phyloP scores from a whole-genome alignment of 2,888 invertebrate genomes.

The Ormyrus rosae region DNA sequence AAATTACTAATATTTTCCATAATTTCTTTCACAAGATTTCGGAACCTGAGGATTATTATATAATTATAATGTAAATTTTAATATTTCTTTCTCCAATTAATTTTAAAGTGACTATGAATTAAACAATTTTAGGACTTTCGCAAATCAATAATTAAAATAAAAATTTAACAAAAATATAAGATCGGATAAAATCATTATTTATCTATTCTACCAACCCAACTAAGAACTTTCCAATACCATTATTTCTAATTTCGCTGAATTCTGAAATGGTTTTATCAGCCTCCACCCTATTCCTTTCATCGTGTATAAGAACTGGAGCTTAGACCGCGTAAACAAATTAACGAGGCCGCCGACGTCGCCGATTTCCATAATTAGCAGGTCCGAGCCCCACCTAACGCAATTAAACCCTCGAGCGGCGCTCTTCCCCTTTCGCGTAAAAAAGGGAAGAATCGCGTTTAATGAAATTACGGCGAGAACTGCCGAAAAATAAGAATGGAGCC shows the following conservation, averaged over 20 bases:
- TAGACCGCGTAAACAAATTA: conserved; percentile 26
- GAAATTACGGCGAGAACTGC: conserved; percentile 21
- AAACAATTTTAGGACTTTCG: background rate
- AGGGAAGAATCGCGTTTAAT: conserved; percentile 16
- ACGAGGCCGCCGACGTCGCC: background rate
- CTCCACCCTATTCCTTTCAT: background rate
- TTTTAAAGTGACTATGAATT: too few species aligned
- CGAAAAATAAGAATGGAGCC: background rate
- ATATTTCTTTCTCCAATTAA: background rate
- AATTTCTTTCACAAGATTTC: background rate
- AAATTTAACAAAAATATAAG: background rate
- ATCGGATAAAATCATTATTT: background rate
- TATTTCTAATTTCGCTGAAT: background rate
- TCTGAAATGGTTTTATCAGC: background rate
- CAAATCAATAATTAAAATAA: background rate
- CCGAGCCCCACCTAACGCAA: conserved; percentile 30
- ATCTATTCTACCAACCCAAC: background rate
- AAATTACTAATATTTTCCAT: background rate
- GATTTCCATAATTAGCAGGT: conserved; percentile 37
- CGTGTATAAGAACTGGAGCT: background rate
- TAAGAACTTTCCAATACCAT: background rate
- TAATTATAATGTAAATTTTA: background rate
- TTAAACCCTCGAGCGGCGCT: conserved; percentile 20
- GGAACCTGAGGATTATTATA: background rate
- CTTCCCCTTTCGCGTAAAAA: too few species aligned